phyloP scores from a whole-genome alignment of 1,140 invertebrate species.

The Ganaspis sp. region DNA sequence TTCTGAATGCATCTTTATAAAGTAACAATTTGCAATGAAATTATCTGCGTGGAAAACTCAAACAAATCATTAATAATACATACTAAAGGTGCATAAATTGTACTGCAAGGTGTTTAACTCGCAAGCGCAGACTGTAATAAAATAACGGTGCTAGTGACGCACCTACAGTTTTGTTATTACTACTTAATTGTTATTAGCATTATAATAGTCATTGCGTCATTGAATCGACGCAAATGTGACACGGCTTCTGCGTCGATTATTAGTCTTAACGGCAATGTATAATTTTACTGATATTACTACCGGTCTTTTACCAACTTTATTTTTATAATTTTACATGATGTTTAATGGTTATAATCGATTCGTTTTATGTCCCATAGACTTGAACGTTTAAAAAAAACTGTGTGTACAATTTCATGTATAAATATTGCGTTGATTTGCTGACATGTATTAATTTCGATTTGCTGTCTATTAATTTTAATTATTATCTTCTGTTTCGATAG shows the following conservation, averaged over 20 bases:
- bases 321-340: not conserved
- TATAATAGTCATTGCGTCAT: slow-evolving; percentile 23
- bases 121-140: not conserved
- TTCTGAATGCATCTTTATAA: not conserved
- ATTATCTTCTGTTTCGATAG: too few relatives aligned
- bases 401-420: not conserved
- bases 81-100: slow-evolving; percentile 13
- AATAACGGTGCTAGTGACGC: not conserved
- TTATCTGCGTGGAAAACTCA: slow-evolving; percentile 3
- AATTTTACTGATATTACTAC: slow-evolving; percentile 25
- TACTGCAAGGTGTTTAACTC: not conserved
- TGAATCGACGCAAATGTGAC: slow-evolving; percentile 8
- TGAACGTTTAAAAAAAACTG: not conserved
- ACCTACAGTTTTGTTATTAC: not conserved
- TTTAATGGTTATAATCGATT: not conserved
- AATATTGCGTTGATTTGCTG: not conserved
- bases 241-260: slow-evolving; percentile 17
- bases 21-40: slow-evolving; percentile 1
- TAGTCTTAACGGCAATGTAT: not conserved
- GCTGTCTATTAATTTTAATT: too few relatives aligned
- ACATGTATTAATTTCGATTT: not conserved
- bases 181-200: slow-evolving; percentile 13
- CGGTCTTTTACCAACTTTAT: slow-evolving; percentile 2
- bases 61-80: slow-evolving; percentile 26
- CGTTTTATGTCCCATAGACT: not conserved